These are phyloP conservation scores for Poeciliopsis turneri DNA, from an alignment of 2,797 vertebrate genomes.

Conservation along the genomic window DNA sequence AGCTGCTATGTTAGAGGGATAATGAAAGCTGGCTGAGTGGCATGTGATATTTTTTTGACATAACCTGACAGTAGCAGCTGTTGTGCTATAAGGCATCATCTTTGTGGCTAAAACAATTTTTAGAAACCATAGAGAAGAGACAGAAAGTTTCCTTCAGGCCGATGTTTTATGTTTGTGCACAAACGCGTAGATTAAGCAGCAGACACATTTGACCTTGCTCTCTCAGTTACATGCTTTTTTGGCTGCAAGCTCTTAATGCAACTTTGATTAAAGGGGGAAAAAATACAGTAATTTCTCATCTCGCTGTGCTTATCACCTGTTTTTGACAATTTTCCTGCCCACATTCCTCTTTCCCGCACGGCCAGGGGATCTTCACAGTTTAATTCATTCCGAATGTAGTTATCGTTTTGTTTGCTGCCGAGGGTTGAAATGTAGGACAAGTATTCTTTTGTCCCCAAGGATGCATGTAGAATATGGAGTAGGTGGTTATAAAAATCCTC, in stretches of 20 bases:
- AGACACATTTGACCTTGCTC: constrained; percentile 37
- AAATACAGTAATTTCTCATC: constrained; percentile 10
- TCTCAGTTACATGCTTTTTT: constrained; percentile 19
- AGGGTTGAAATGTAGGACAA: constrained; percentile 14
- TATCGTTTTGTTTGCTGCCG: constrained; percentile 27
- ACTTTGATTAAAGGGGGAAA: constrained; percentile 22
- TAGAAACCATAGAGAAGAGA: constrained; percentile 33
- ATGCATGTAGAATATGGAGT: constrained; percentile 25
- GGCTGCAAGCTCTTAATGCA: constrained; percentile 24
- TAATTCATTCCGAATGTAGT: constrained; percentile 24
- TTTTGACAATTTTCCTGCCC: constrained; percentile 4
- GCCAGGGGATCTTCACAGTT: constrained; percentile 7
- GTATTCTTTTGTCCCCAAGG: neutral
- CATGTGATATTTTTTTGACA: constrained; percentile 34
- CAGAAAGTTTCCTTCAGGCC: constrained; percentile 32
- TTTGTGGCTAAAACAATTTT: constrained; percentile 21
- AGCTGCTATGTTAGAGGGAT: constrained; percentile 36
- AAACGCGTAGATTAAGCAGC: constrained; percentile 28
- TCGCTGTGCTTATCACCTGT: neutral
- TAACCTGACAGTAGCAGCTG: constrained; percentile 15
- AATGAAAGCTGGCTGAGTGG: constrained; percentile 34
- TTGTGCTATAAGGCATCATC: constrained; percentile 20
- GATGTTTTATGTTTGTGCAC: constrained; percentile 42
- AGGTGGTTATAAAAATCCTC: constrained; percentile 26
- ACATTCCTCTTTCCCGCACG: constrained; percentile 2